Evolutionary conservation across 2,888 invertebrate species (phyloP).

Genomic region (Vannuccia rotundouncinata): DNA sequence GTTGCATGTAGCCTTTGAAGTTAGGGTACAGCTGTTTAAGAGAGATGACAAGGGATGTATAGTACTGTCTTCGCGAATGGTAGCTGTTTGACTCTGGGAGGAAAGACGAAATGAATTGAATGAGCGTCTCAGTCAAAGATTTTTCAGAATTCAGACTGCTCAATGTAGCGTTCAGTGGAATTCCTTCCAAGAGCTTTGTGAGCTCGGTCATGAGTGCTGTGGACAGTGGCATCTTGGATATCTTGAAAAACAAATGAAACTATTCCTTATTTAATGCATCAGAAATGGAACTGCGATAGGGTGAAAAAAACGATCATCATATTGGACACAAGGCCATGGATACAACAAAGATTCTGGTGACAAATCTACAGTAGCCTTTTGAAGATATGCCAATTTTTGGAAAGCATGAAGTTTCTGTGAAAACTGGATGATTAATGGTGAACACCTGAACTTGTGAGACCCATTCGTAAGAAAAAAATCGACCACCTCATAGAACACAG

Average conservation of each 20-base stretch:
- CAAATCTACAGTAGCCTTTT: not conserved
- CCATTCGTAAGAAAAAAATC: not conserved
- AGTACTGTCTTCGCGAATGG: not conserved
- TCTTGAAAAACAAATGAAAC: not conserved
- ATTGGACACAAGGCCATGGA: not conserved
- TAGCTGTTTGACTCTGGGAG: not conserved
- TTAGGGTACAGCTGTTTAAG: not conserved
- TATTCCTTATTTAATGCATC: not conserved
- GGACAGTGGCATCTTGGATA: not conserved
- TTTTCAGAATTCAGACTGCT: not conserved
- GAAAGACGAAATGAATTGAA: not conserved
- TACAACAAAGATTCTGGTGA: not conserved
- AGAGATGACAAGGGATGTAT: not conserved
- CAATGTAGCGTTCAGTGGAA: not conserved
- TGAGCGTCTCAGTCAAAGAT: not conserved
- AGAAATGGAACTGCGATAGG: not conserved
- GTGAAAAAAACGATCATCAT: not conserved
- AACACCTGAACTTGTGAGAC: not conserved
- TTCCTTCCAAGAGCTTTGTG: not conserved
- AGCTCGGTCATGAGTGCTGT: not conserved
- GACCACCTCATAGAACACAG: not conserved
- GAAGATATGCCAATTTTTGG: not conserved
- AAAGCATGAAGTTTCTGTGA: not conserved
- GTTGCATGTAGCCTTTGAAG: not conserved
- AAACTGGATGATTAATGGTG: not conserved